A percentile compares a stretch with the other conserved stretches of the same genome.
Evolutionary conservation across 2,888 invertebrate species (phyloP).

Genomic region (Pyrrhosoma nymphula): DNA sequence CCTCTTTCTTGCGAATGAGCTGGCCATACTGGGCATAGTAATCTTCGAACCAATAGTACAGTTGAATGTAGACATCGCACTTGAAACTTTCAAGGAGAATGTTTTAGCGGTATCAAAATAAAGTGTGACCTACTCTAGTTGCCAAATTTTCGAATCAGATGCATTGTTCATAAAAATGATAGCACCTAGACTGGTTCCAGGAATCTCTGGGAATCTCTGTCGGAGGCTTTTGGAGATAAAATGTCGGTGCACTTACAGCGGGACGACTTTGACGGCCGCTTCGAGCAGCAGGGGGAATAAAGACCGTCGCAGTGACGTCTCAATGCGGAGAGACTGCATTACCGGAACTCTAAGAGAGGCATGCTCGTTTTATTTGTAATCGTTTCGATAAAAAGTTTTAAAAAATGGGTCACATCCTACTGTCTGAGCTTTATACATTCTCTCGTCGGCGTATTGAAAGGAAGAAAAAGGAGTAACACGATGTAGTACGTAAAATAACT

Average conservation of each 20-base stretch:
- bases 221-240: background rate
- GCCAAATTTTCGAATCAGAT: background rate
- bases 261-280: background rate
- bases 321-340: background rate
- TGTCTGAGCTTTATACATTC: background rate
- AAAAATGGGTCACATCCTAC: background rate
- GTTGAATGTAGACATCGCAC: too few species aligned
- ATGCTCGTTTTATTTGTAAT: background rate
- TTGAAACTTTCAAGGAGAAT: background rate
- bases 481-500: too few species aligned
- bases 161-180: background rate
- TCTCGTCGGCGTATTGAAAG: background rate
- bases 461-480: background rate
- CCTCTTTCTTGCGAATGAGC: too few species aligned
- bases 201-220: background rate
- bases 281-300: background rate
- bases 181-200: background rate
- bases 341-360: background rate
- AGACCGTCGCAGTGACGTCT: background rate
- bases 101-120: background rate
- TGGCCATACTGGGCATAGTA: too few species aligned
- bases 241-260: background rate
- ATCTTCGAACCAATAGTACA: too few species aligned
- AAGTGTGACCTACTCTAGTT: background rate
- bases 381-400: background rate